Conservation (phyloP, 1,140 invertebrate species). For the Stenopsyche tienmushanensis region DNA sequence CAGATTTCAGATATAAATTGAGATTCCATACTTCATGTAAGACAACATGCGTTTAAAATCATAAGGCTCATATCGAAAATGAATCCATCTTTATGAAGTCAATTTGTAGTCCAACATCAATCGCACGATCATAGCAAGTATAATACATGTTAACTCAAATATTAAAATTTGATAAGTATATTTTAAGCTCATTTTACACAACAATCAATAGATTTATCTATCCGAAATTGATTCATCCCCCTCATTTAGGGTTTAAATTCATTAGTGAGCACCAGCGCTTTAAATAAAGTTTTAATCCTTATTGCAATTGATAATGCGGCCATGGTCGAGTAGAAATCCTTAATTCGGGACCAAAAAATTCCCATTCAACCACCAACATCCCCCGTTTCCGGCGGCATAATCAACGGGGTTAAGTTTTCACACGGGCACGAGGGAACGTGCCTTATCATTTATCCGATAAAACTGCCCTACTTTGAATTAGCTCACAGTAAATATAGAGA, state of each 20-base stretch:
- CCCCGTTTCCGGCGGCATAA: not conserved
- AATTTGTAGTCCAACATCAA: no score
- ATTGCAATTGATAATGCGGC: slow-evolving; percentile 14
- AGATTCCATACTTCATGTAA: no score
- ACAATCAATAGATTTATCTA: no score
- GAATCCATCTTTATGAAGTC: no score
- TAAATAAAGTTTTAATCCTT: not conserved
- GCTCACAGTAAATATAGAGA: not conserved
- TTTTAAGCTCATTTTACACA: no score
- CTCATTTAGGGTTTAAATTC: not conserved
- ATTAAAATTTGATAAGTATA: no score
- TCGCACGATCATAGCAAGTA: no score
- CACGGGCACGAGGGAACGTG: slow-evolving; percentile 7
- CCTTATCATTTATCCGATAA: slow-evolving; percentile 23
- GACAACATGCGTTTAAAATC: no score
- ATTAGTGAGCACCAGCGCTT: not conserved
- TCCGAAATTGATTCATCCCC: no score
- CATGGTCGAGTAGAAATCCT: slow-evolving; percentile 15
- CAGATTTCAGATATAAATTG: no score
- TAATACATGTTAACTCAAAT: no score
- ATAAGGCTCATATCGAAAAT: no score
- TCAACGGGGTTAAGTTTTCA: not conserved
- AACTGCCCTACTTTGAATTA: slow-evolving; percentile 23
- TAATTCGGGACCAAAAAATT: slow-evolving; percentile 7
- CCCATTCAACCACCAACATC: not conserved